Evolutionary conservation across 2,888 invertebrate genomes (phyloP).

Genomic region (Napeogenes sylphis): DNA sequence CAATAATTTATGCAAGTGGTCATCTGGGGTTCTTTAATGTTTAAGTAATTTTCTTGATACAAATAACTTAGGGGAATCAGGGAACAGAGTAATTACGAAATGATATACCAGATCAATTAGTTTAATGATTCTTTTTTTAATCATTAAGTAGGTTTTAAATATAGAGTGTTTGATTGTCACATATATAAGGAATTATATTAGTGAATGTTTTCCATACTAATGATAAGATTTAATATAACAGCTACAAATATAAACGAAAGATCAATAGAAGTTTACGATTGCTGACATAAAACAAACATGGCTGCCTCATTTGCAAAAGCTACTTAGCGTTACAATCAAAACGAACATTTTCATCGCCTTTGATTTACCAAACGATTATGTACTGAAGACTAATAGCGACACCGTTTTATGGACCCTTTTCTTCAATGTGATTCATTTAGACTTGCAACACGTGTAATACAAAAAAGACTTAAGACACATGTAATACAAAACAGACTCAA

Average conservation of each 20-base stretch:
- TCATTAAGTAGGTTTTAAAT: background rate
- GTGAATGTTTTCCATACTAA: background rate
- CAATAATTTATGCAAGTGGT: constrained; percentile 76
- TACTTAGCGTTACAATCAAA: constrained; percentile 58
- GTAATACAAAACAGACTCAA: no score
- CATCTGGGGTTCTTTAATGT: constrained; percentile 61
- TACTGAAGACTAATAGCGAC: constrained; percentile 56
- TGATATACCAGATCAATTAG: background rate
- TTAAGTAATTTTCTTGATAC: constrained; percentile 54
- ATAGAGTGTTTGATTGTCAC: no score
- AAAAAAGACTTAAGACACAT: constrained; percentile 11
- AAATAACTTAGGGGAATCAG: constrained; percentile 22
- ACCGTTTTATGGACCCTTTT: constrained; percentile 50
- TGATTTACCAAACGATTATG: constrained; percentile 61
- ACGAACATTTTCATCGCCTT: constrained; percentile 53
- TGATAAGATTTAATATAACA: background rate
- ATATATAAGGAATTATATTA: no score
- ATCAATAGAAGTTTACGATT: constrained; percentile 17
- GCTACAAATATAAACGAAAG: background rate
- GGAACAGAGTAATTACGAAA: constrained; percentile 3
- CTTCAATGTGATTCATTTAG: constrained; percentile 27
- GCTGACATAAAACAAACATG: constrained; percentile 44
- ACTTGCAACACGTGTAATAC: constrained; percentile 19
- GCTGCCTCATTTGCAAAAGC: constrained; percentile 54
- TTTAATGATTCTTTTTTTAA: background rate